phyloP scores from a whole-genome alignment of 2,888 invertebrate genomes.

The Neoaliturus tenellus region DNA sequence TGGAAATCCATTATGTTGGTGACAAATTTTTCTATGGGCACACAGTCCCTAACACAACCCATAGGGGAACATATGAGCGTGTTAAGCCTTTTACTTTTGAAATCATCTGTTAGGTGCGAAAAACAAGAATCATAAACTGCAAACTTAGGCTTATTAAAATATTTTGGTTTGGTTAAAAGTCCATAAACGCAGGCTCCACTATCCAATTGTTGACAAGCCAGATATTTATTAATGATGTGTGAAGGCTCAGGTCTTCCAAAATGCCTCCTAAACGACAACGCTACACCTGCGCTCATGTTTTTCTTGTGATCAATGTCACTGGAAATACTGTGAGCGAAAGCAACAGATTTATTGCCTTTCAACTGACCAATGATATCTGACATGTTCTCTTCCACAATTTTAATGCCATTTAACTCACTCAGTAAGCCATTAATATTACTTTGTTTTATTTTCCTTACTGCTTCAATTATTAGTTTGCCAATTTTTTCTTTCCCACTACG shows the following conservation, averaged over 20 bases:
- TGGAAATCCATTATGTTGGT: neutral
- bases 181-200: neutral
- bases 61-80: neutral
- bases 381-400: neutral
- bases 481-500: neutral
- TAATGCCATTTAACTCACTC: neutral
- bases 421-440: neutral
- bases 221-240: neutral
- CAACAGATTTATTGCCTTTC: neutral
- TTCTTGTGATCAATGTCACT: neutral
- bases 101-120: neutral
- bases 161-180: neutral
- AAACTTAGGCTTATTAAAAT: neutral
- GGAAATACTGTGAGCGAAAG: constrained; percentile 8
- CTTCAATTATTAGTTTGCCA: neutral
- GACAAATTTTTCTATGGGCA: neutral
- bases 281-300: constrained; percentile 20
- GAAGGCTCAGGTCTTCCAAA: neutral
- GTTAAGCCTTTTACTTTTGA: neutral
- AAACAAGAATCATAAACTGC: neutral
- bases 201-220: neutral
- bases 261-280: neutral
- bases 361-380: neutral
- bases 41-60: neutral
- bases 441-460: neutral